Percentiles rank a stretch among this genome's conserved stretches.
These are phyloP conservation scores for Drosophila prolongata DNA, from an alignment of 2,888 invertebrate species.

Conservation along the genomic window DNA sequence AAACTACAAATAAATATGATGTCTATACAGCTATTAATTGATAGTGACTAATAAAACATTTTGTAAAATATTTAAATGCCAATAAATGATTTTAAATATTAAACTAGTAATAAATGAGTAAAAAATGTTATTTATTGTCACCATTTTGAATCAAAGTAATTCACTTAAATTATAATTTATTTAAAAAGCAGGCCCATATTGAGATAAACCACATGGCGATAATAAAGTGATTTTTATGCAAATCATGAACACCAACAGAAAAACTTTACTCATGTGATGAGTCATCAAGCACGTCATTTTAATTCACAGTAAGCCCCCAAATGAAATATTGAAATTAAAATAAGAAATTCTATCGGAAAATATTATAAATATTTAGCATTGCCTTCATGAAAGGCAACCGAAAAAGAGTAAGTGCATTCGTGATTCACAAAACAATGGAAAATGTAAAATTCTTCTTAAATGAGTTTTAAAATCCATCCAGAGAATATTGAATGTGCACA, in stretches of 20 bases:
- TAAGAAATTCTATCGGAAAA: too few relatives aligned
- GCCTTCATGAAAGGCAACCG: too few relatives aligned
- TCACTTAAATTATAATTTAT: too few relatives aligned
- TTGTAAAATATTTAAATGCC: not conserved
- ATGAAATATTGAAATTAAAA: not conserved
- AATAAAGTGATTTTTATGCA: constrained; percentile 3
- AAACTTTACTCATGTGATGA: constrained; percentile 17
- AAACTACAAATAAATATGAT: constrained; percentile 1
- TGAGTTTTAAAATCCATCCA: not conserved
- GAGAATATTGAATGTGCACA: not conserved
- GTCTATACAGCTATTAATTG: not conserved
- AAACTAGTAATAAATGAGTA: too few relatives aligned
- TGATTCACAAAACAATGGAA: not conserved
- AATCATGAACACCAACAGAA: not conserved
- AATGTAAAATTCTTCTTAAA: not conserved
- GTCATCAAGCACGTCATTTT: constrained; percentile 8
- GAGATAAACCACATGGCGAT: not conserved
- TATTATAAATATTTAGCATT: too few relatives aligned
- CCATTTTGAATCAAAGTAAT: too few relatives aligned
- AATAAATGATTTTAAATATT: not conserved
- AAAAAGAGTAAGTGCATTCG: too few relatives aligned
- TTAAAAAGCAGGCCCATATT: not conserved
- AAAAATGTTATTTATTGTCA: too few relatives aligned
- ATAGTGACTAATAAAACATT: not conserved
- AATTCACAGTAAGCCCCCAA: not conserved